Base-by-base conservation (phyloP, 2,888 invertebrate species). In the Caenorhabditis doughertyi region DNA sequence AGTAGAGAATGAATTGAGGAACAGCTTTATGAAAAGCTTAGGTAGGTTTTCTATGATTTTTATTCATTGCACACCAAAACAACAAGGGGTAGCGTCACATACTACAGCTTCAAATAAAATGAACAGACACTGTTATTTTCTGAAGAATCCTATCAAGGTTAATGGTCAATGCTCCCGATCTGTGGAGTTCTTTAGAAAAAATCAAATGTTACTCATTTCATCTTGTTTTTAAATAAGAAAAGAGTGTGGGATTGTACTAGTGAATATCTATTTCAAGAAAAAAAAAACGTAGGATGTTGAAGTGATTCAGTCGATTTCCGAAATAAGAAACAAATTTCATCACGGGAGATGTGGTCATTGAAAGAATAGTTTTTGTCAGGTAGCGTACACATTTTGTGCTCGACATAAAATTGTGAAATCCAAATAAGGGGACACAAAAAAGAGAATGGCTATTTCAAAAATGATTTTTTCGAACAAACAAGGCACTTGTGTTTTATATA, bases 31-130 rank as follows among this genome's bases (percentile, higher is more conserved):
- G n/a, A 32, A n/a, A 44, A 18, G 18, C 62, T 62, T 25, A 39
- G 2, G 42, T 53, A 62, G 62, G 72, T 53, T 42, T 72, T 62
- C 72, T n/a, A 7, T 58, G 55, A 44, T 42, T 44, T 25, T 70
- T 56, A n/a, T n/a, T 55, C 47, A 23, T n/a, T 18, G 49, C 18
- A 25, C 16, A 35, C 3, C 16, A 72, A 62, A 64, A 71, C 51
- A 73, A 73, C 27, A 18, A 39, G 13, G 5, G 32, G 25, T 21
- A 1, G 27, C 55, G 47, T 55, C 55, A 29, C 5, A 53, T 25
- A 47, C 29, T 42, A 49, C 32, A 44, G 27, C 71, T 56, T 32
- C 44, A 35, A 29, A 35, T 55, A 39, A 35, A 35, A 56, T 32
- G 32, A 44, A 42, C 13, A 70, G 44, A 70, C 56, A 4, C 5